Conservation (phyloP, 2,113 vertebrate genomes). For the Carassius gibelio region DNA sequence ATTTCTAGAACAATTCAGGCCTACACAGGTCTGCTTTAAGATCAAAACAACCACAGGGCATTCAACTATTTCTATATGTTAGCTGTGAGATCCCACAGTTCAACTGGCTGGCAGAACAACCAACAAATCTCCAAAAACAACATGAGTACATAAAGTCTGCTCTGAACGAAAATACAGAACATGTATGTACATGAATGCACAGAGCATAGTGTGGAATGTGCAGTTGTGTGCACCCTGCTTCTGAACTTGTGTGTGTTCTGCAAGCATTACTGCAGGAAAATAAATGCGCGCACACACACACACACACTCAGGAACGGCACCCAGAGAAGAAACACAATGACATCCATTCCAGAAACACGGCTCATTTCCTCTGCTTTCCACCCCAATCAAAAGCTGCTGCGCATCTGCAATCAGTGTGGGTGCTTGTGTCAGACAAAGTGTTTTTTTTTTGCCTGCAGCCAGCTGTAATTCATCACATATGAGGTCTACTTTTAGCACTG, state of each 20-base stretch:
- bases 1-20: constrained; percentile 66
- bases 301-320: constrained; percentile 21
- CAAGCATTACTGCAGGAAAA: constrained; percentile 32
- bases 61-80: neutral
- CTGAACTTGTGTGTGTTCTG: neutral
- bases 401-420: constrained; percentile 60
- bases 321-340: constrained; percentile 58
- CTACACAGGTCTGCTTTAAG: constrained; percentile 64
- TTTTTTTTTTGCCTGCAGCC: constrained; percentile 35
- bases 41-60: constrained; percentile 59
- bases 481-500: constrained; percentile 46
- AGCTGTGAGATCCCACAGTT: neutral
- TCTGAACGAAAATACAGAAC: neutral
- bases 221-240: neutral
- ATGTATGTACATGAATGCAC: neutral
- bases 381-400: constrained; percentile 59
- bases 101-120: neutral
- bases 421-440: constrained; percentile 25
- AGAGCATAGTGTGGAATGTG: neutral
- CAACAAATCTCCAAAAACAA: neutral
- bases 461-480: constrained; percentile 51
- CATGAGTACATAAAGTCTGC: neutral
- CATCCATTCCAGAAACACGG: constrained; percentile 57
- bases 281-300: constrained; percentile 23
- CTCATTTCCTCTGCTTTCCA: constrained; percentile 65